Percentiles rank a stretch among this genome's conserved stretches.
Conservation (phyloP, 1,140 invertebrate species). For the Euwallacea similis region DNA sequence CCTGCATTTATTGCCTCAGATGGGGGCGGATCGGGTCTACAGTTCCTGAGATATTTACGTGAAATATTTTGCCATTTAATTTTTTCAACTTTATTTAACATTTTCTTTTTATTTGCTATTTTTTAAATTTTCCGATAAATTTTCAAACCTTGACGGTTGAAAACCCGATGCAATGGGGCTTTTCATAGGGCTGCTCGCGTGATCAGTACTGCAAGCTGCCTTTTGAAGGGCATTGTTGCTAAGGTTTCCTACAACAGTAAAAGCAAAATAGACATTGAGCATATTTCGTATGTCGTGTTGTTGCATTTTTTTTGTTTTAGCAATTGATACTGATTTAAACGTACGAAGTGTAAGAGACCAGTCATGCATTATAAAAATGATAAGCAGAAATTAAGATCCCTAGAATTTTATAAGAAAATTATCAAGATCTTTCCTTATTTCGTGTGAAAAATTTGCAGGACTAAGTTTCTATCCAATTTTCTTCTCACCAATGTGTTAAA, state of each 20-base stretch:
- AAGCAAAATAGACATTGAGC: no score
- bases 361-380: no score
- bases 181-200: slow-evolving; percentile 47
- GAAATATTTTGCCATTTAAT: not conserved
- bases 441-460: no score
- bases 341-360: no score
- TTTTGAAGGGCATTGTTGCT: slow-evolving; percentile 43
- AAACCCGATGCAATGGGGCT: slow-evolving; percentile 43
- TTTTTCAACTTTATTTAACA: slow-evolving; percentile 3
- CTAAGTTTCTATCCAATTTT: no score
- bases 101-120: not conserved
- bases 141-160: not conserved
- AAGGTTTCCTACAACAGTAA: slow-evolving; percentile 10
- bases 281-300: not conserved
- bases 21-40: no score
- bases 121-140: not conserved
- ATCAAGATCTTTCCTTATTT: no score
- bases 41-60: not conserved
- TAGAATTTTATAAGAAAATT: no score
- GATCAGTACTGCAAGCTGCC: slow-evolving; percentile 45
- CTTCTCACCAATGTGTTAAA: no score
- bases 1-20: not conserved
- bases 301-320: not conserved
- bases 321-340: no score
- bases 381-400: no score